Percentiles rank a stretch among this genome's conserved stretches.
These are phyloP conservation scores for Oscheius sp. DNA, from an alignment of 2,888 invertebrate species.

Conservation along the genomic window DNA sequence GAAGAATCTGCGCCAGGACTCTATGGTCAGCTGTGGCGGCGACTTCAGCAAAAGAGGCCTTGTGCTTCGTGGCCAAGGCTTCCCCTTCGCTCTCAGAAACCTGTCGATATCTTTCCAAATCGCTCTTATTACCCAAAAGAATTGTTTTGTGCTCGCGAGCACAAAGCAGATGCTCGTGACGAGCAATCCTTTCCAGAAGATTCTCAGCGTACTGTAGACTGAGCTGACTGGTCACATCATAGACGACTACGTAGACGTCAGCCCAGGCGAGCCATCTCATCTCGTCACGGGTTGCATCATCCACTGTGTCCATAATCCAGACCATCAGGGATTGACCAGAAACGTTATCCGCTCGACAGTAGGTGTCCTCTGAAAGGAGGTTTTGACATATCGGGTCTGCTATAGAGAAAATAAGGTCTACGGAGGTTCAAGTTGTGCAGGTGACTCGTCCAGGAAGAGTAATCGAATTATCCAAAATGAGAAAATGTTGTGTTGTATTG, in stretches of 20 bases:
- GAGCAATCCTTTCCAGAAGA: slow-evolving; percentile 74
- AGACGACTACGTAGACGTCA: slow-evolving; percentile 76
- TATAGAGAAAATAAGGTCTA: not conserved
- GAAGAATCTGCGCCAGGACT: slow-evolving; percentile 57
- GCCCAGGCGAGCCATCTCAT: slow-evolving; percentile 76
- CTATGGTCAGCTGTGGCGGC: slow-evolving; percentile 60
- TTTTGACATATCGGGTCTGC: not conserved
- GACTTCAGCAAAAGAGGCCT: slow-evolving; percentile 61
- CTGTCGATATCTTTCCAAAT: slow-evolving; percentile 75
- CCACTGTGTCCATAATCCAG: slow-evolving; percentile 76
- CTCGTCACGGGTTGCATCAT: slow-evolving; percentile 73
- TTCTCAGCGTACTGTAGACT: slow-evolving; percentile 73
- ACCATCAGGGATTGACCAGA: slow-evolving; percentile 73
- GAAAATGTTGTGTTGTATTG: no score
- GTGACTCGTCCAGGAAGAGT: no score
- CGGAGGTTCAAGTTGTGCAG: not conserved
- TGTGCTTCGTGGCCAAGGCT: slow-evolving; percentile 56
- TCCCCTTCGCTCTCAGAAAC: slow-evolving; percentile 64
- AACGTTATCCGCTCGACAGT: slow-evolving; percentile 75
- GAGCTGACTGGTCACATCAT: slow-evolving; percentile 75
- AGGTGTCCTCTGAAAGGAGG: slow-evolving; percentile 75
- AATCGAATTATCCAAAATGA: no score
- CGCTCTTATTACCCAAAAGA: slow-evolving; percentile 76
- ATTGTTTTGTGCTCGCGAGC: slow-evolving; percentile 74
- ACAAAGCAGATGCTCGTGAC: slow-evolving; percentile 73